Conservation (phyloP, 2,113 vertebrate genomes). For the Leuciscus idus region DNA sequence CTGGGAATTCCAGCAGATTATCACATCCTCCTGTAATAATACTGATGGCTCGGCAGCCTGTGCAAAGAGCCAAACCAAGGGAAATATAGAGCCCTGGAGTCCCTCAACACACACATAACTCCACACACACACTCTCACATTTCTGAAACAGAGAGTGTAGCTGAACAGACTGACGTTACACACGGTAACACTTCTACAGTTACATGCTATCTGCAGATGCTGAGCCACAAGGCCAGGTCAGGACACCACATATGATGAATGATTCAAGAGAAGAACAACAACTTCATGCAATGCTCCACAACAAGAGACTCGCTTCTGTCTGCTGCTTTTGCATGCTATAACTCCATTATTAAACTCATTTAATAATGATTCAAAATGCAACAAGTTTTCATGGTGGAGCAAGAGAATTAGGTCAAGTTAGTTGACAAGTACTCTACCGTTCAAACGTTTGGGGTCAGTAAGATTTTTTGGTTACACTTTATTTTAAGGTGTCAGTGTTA, state of each 20-base stretch:
- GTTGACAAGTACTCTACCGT: too few relatives aligned
- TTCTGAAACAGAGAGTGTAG: neutral
- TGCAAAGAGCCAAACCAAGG: constrained; percentile 2
- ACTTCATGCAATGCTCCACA: neutral
- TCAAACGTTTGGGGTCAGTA: too few relatives aligned
- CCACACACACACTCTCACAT: neutral
- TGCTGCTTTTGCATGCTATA: neutral
- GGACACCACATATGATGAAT: constrained; percentile 3
- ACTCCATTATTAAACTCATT: too few relatives aligned
- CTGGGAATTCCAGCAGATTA: constrained; percentile 44
- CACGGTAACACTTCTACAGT: neutral
- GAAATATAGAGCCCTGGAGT: neutral
- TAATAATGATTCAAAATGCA: too few relatives aligned
- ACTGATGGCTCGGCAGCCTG: constrained; percentile 6
- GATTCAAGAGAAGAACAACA: neutral
- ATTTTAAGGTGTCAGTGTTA: too few relatives aligned
- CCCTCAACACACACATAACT: neutral
- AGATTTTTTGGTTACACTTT: too few relatives aligned
- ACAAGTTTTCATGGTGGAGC: too few relatives aligned
- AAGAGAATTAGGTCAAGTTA: too few relatives aligned
- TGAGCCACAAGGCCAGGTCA: neutral
- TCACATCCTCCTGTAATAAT: constrained; percentile 36
- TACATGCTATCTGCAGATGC: constrained; percentile 5
- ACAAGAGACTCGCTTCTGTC: neutral
- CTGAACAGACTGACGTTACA: neutral